Percentiles rank a stretch among this genome's conserved stretches.
Conservation (phyloP, 2,888 invertebrate genomes). For the Agriopis marginaria region DNA sequence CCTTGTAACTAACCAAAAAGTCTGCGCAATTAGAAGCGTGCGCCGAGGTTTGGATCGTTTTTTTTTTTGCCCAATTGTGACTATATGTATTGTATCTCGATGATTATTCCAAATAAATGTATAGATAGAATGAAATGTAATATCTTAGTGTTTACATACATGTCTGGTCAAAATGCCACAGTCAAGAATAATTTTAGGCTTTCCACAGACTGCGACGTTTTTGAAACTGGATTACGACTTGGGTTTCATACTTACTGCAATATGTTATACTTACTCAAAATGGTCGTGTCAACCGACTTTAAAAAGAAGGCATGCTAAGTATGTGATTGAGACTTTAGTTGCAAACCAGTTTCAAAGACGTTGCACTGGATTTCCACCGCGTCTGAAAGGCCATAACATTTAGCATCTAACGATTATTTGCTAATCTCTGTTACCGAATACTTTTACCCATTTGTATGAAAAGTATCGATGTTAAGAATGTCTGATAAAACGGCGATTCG, state of each 20-base stretch:
- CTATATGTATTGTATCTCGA: too few relatives aligned
- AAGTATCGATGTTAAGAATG: too few relatives aligned
- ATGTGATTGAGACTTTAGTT: too few relatives aligned
- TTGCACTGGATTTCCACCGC: not conserved
- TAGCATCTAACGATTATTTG: not conserved
- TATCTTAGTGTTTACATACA: not conserved
- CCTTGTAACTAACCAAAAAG: too few relatives aligned
- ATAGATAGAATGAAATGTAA: conserved; percentile 17
- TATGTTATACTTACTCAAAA: too few relatives aligned
- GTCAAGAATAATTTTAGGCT: not conserved
- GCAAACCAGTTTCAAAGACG: not conserved
- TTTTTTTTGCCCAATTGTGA: too few relatives aligned
- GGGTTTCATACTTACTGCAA: too few relatives aligned
- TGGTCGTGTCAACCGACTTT: too few relatives aligned
- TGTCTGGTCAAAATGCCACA: conserved; percentile 4
- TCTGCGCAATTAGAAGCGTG: too few relatives aligned
- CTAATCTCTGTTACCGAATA: conserved; percentile 18
- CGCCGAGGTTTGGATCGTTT: too few relatives aligned
- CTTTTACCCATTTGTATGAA: conserved; percentile 16
- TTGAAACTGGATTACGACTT: not conserved
- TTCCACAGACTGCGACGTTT: not conserved
- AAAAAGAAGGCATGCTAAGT: too few relatives aligned
- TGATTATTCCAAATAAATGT: conserved; percentile 8
- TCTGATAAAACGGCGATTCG: conserved; percentile 3
- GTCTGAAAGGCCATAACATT: not conserved